Base-by-base conservation (phyloP, 2,113 vertebrate genomes). In the Datnioides undecimradiatus region DNA sequence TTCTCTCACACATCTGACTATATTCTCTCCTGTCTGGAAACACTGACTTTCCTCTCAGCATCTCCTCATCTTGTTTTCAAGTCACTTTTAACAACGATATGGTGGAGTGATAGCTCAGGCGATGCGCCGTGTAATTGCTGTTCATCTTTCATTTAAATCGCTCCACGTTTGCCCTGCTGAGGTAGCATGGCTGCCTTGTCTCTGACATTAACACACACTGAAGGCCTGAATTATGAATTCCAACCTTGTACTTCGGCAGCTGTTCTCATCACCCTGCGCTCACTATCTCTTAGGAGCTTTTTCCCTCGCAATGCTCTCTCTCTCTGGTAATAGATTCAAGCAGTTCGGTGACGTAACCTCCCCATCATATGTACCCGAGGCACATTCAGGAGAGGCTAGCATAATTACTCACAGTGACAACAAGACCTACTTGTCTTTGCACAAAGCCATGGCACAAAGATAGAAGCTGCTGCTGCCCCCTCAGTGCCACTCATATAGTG, bases 171-270 rank as follows among this genome's bases (percentile, higher is more conserved):
- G 59, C 84, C 48, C 80, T 79, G 78, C 85, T 89, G 82, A 90
- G 81, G 81, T 55, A 75, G 85, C 85, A 80, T 41, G 70, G 69
- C 77, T 79, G 87, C 81, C 80, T 88, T 66, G 48, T 72, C 65
- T 77, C 59, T 89, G 89, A 91, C 86, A 73, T 82, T 89, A 87
- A 89, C 74, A 46, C 76, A 70, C 69, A 80, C 76, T 16, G 72
- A 90, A 88, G 64, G 71, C 72, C 85, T 88, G 79, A 90, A 93
- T 91, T 92, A 91, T 88, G 82, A 89, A 89, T 91, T 90, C 83
- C 58, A 87, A 65, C 88, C 83, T 88, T 86, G 90, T 91, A 82
- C 80, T 89, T 87, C 11, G 49, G 85, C 90, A 89, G 87, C 90
- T 93, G 85, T 86, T 90, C 88, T 88, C 85, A 79, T 91, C 87